Evolutionary conservation across 2,113 vertebrate species (phyloP).

Genomic region (Cephalopholis sonnerati): DNA sequence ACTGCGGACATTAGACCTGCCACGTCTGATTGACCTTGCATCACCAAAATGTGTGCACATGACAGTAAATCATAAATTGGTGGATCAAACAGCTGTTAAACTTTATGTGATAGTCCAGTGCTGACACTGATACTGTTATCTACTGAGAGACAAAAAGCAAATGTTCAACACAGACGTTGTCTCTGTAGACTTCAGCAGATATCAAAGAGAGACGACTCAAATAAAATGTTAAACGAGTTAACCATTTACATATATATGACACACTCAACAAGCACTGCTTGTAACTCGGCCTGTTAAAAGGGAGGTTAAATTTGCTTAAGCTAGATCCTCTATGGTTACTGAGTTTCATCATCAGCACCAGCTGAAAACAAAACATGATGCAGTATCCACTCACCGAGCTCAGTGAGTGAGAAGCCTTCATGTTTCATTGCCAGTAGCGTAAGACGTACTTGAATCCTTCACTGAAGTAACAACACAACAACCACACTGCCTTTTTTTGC

Average conservation of each 20-base stretch:
- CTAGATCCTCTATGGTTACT: background rate
- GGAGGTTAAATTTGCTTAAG: conserved; percentile 9
- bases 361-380: too few relatives aligned
- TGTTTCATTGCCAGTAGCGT: too few relatives aligned
- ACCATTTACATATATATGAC: too few relatives aligned
- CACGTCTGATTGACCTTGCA: background rate
- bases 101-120: background rate
- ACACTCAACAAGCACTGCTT: background rate
- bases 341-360: too few relatives aligned
- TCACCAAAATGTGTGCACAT: background rate
- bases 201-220: too few relatives aligned
- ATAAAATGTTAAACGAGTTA: too few relatives aligned
- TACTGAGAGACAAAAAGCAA: background rate
- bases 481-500: too few relatives aligned
- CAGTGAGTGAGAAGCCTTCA: too few relatives aligned
- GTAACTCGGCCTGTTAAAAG: conserved; percentile 24
- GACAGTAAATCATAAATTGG: background rate
- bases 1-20: background rate
- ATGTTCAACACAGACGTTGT: background rate
- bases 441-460: too few relatives aligned
- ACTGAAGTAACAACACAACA: too few relatives aligned
- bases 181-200: background rate
- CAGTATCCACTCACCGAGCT: too few relatives aligned
- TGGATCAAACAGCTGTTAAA: background rate
- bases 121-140: background rate